A percentile compares a stretch with the other conserved stretches of the same genome.
Evolutionary conservation across 2,888 invertebrate genomes (phyloP).

Genomic region (Nephrocerus scutellatus): DNA sequence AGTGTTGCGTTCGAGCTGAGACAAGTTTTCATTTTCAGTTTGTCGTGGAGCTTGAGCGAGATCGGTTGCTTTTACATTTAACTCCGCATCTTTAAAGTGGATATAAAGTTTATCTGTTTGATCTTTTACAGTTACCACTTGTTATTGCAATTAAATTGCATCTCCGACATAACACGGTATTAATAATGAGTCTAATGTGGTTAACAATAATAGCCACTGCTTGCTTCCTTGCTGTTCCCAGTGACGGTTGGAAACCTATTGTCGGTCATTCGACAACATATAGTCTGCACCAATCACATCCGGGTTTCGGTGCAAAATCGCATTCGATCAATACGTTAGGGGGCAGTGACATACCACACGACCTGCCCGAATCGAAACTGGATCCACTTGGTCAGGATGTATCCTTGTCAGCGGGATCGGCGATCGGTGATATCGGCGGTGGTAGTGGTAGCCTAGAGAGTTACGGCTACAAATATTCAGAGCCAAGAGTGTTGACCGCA

Average conservation of each 20-base stretch:
- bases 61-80: conserved; percentile 20
- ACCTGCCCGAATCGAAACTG: conserved; percentile 11
- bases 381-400: conserved; percentile 11
- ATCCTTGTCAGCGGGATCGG: not conserved
- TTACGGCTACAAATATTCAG: conserved; percentile 26
- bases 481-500: conserved; percentile 16
- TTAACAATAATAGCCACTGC: too few relatives aligned
- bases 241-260: conserved; percentile 35
- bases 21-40: too few relatives aligned
- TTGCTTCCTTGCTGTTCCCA: too few relatives aligned
- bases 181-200: too few relatives aligned
- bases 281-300: conserved; percentile 42
- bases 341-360: conserved; percentile 17
- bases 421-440: not conserved
- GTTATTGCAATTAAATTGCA: too few relatives aligned
- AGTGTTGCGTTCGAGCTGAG: too few relatives aligned
- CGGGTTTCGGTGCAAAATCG: conserved; percentile 32
- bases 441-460: conserved; percentile 19
- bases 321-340: conserved; percentile 21
- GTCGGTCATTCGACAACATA: conserved; percentile 26
- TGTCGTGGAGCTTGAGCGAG: conserved; percentile 21
- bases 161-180: too few relatives aligned
- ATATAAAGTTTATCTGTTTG: too few relatives aligned
- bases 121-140: too few relatives aligned
- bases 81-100: too few relatives aligned